phyloP scores from a whole-genome alignment of 2,113 vertebrate species.

The Nymphicus hollandicus region DNA sequence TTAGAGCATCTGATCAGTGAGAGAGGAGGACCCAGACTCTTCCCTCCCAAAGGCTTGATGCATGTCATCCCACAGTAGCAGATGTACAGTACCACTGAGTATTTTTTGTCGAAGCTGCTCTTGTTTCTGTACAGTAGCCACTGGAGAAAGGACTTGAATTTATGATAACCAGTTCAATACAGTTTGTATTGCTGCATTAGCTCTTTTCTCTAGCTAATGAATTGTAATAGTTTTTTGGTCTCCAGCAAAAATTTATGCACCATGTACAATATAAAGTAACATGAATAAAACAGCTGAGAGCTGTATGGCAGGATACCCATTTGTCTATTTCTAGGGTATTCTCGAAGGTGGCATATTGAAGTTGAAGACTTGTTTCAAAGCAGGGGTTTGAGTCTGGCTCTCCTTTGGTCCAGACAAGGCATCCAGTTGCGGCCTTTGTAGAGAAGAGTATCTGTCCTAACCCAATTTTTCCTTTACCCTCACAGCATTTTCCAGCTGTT shows the following conservation, averaged over 20 bases:
- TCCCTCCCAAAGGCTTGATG: neutral
- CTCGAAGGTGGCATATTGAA: neutral
- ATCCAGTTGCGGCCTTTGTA: neutral
- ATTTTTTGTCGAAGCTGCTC: neutral
- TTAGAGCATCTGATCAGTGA: neutral
- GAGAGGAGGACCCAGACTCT: neutral
- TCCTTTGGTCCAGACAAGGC: neutral
- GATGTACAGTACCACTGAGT: neutral
- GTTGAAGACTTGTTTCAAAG: neutral
- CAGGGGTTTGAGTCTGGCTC: neutral
- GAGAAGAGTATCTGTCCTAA: neutral
- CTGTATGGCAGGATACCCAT: neutral
- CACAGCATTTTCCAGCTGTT: neutral
- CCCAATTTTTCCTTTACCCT: neutral
- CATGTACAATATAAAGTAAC: neutral
- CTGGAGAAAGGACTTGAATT: neutral
- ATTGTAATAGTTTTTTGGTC: neutral
- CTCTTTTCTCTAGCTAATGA: neutral
- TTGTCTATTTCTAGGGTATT: neutral
- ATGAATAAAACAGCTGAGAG: neutral
- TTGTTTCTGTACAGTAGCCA: neutral
- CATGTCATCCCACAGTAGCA: neutral
- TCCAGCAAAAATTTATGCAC: neutral
- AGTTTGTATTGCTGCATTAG: neutral
- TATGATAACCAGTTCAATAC: neutral